Evolutionary conservation across 1,140 invertebrate species (phyloP), one percentile per base, ranked within the genome.

Genomic region (Himalopsyche phryganea): DNA sequence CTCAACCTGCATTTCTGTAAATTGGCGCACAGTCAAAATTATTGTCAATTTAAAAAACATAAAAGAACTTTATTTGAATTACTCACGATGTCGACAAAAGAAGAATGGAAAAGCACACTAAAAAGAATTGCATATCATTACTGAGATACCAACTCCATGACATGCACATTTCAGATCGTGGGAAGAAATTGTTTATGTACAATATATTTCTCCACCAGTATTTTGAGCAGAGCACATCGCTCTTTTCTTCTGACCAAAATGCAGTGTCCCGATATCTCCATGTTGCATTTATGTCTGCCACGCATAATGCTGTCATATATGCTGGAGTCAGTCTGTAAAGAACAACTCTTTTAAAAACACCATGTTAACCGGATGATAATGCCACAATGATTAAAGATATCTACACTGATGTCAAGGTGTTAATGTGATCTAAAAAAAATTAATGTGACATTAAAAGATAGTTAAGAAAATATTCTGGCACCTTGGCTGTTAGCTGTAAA

Each of bases 141-240:
- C 89, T 84, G 40, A 93, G 66, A 65, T 90, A 92, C 91, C 91
- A 93, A 17, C 86, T 85, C 85, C 88, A 91, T 4, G 82, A 82
- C 72, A 90, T 78, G 64, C 91, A 92, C 75, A 83, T 75, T 20
- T 80, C 73, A 0, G 75, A 66, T 58, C 72, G 72, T 13, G 69
- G 63, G 51, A 74, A 85, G 0, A 85, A 66, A 69, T 83, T 85
- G 66, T 84, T 83, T 42, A 85, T 83, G 60, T 83, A 85, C 11
- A 85, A 68, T 2, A 85, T 28, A 67, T 85, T 85, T 56, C 82
- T 72, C 84, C 83, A 85, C 83, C 83, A 85, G 63, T 83, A 81
- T 62, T 81, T 79, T 0, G 71, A 59, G 59, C 83, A 85, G 18
- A 66, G 65, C 10, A 77, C 67, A 20, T 80, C 75, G 14, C 74